Conservation (phyloP, 1,140 invertebrate genomes). For the Cataglyphis hispanica region DNA sequence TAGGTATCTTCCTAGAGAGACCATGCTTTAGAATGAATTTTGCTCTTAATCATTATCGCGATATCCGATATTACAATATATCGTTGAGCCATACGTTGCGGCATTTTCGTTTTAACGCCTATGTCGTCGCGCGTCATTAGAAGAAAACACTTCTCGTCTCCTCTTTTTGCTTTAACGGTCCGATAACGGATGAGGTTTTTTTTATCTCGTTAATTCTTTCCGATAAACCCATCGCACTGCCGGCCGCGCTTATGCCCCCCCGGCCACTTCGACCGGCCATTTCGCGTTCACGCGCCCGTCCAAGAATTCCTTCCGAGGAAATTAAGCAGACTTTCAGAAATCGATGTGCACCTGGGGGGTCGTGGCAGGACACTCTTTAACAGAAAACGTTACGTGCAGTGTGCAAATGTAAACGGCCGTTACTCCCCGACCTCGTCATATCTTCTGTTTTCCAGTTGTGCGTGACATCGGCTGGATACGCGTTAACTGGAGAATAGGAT, state of each 20-base stretch:
- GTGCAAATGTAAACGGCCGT: conserved; percentile 75
- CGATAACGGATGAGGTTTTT: conserved; percentile 71
- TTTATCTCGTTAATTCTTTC: conserved; percentile 67
- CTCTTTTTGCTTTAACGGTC: conserved; percentile 51
- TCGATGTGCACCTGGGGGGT: conserved; percentile 75
- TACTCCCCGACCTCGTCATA: conserved; percentile 77
- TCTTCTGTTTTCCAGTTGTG: conserved; percentile 70
- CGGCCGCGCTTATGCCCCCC: conserved; percentile 3
- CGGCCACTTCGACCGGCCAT: conserved; percentile 24
- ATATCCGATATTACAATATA: conserved; percentile 8
- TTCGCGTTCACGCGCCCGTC: conserved; percentile 51
- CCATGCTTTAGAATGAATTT: background rate
- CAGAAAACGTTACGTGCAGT: conserved; percentile 68
- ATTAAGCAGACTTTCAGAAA: conserved; percentile 74
- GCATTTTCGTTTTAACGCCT: conserved; percentile 52
- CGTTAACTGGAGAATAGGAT: conserved; percentile 75
- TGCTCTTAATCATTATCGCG: conserved; percentile 2
- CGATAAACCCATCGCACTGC: conserved; percentile 55
- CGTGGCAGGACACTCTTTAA: conserved; percentile 72
- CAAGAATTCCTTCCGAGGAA: conserved; percentile 70
- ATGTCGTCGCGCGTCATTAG: conserved; percentile 56
- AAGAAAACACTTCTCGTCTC: conserved; percentile 45
- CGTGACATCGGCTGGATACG: conserved; percentile 61
- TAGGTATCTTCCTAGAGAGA: background rate
- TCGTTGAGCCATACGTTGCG: background rate